Evolutionary conservation across 2,888 invertebrate genomes (phyloP).

Genomic region (Noctua fimbriata): DNA sequence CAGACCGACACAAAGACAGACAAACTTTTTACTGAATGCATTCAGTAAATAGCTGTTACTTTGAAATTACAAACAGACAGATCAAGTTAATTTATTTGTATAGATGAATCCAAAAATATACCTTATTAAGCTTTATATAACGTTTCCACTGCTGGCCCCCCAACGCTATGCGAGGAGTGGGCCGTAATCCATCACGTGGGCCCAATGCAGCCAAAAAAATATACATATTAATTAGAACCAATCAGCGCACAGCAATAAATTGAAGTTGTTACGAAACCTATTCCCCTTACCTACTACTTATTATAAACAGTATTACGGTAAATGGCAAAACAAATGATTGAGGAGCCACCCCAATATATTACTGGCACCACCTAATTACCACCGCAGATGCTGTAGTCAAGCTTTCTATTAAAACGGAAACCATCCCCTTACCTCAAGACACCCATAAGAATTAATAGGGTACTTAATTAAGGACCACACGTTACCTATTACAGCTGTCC

Average conservation of each 20-base stretch:
- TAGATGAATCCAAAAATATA: background rate
- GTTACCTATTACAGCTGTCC: background rate
- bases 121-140: background rate
- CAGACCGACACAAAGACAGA: too few relatives aligned
- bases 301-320: background rate
- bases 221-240: background rate
- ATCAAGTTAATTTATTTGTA: too few relatives aligned
- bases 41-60: too few relatives aligned
- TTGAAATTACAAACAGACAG: too few relatives aligned
- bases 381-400: background rate
- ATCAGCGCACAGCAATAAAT: background rate
- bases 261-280: background rate
- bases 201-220: background rate
- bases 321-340: background rate
- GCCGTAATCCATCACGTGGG: background rate
- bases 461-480: conserved; percentile 18
- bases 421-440: conserved; percentile 26
- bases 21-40: too few relatives aligned
- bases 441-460: conserved; percentile 23
- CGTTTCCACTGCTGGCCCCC: background rate
- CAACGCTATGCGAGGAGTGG: background rate
- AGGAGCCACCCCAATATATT: background rate
- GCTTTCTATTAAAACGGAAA: conserved; percentile 9
- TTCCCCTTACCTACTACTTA: background rate
- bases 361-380: conserved; percentile 8